Percentiles rank a stretch among this genome's conserved stretches.
These are phyloP conservation scores for Tineola bisselliella DNA, from an alignment of 2,888 invertebrate genomes.

Conservation along the genomic window DNA sequence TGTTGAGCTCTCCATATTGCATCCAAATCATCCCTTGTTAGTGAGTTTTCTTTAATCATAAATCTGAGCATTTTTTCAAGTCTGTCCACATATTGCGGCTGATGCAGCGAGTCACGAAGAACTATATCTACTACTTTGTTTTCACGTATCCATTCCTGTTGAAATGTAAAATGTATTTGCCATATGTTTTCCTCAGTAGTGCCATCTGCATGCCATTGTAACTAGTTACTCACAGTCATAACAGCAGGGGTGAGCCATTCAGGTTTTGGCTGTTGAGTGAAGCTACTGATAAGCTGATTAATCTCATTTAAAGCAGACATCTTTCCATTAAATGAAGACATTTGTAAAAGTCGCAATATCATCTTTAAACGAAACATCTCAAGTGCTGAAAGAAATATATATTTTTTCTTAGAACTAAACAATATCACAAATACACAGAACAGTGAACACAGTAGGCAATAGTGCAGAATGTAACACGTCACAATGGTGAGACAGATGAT, in stretches of 20 bases:
- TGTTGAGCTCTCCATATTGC: slow-evolving; percentile 97
- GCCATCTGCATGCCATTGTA: neutral
- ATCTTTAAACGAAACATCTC: slow-evolving; percentile 97
- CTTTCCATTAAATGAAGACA: slow-evolving; percentile 98
- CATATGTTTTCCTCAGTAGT: too few species aligned
- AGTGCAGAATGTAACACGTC: slow-evolving; percentile 16
- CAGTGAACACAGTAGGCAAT: too few species aligned
- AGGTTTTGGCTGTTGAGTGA: slow-evolving; percentile 89
- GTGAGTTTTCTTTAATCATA: slow-evolving; percentile 91
- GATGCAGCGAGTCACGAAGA: slow-evolving; percentile 93
- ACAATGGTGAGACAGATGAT: slow-evolving; percentile 22
- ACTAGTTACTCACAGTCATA: slow-evolving; percentile 80
- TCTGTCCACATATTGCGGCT: slow-evolving; percentile 97
- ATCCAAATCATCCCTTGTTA: slow-evolving; percentile 91
- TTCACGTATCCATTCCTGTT: slow-evolving; percentile 93
- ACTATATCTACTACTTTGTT: slow-evolving; percentile 96
- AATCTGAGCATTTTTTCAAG: slow-evolving; percentile 97
- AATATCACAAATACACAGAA: too few species aligned
- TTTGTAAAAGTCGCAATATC: slow-evolving; percentile 92
- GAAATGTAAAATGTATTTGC: too few species aligned
- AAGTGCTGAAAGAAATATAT: slow-evolving; percentile 61
- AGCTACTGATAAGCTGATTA: slow-evolving; percentile 93
- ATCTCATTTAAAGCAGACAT: slow-evolving; percentile 99
- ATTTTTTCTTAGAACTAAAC: neutral
- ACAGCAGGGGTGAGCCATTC: slow-evolving; percentile 94